Percentiles rank a stretch among this genome's conserved stretches.
phyloP scores from a whole-genome alignment of 2,797 vertebrate genomes.

The Avahi laniger region DNA sequence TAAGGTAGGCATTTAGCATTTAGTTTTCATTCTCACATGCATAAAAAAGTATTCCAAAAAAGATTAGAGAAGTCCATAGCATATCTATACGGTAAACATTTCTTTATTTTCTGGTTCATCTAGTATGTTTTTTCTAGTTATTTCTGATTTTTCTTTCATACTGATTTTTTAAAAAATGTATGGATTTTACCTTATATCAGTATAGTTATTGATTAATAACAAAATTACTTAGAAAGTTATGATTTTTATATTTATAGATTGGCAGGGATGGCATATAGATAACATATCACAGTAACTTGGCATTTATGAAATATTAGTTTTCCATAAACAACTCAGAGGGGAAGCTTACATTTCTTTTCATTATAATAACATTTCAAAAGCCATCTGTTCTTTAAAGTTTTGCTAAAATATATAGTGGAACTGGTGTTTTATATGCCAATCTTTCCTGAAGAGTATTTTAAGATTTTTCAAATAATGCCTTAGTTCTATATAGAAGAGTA shows the following conservation, averaged over 20 bases:
- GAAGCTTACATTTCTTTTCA: slow-evolving; percentile 40
- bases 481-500: background rate
- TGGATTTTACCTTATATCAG: background rate
- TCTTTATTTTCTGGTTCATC: background rate
- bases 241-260: slow-evolving; percentile 20
- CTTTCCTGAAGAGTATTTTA: slow-evolving; percentile 14
- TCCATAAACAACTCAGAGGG: background rate
- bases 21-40: background rate
- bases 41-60: background rate
- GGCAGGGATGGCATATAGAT: background rate
- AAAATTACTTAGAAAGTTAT: background rate
- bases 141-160: slow-evolving; percentile 1
- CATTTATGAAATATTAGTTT: slow-evolving; percentile 45
- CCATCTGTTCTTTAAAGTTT: slow-evolving; percentile 26
- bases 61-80: background rate
- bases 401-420: slow-evolving; percentile 39
- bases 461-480: slow-evolving; percentile 19
- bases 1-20: background rate
- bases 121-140: background rate
- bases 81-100: background rate
- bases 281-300: slow-evolving; percentile 19
- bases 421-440: background rate
- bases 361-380: slow-evolving; percentile 39
- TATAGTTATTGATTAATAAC: background rate
- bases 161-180: background rate